A percentile compares a stretch with the other conserved stretches of the same genome.
These are phyloP conservation scores for Ianthella basta DNA, from an alignment of 37 sponge, comb jelly and placozoan species.

Conservation along the genomic window DNA sequence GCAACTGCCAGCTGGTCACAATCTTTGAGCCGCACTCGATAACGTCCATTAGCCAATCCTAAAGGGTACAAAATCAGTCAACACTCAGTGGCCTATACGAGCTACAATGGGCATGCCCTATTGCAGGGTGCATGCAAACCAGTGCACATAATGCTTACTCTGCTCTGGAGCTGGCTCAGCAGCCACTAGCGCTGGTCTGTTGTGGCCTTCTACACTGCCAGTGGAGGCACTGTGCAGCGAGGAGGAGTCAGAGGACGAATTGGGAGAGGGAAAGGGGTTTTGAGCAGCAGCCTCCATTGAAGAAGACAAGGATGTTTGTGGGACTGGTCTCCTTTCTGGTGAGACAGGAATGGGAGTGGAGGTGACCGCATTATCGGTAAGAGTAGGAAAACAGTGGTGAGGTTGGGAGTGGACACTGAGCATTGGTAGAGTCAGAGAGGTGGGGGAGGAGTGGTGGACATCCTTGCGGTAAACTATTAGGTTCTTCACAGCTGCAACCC, in stretches of 20 bases:
- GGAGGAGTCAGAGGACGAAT: slow-evolving; percentile 58
- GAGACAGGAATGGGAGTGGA: slow-evolving; percentile 17
- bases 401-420: slow-evolving; percentile 12
- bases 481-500: slow-evolving; percentile 45
- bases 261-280: slow-evolving; percentile 55
- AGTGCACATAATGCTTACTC: not conserved
- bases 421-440: not conserved
- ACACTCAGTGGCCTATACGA: no score
- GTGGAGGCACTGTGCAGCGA: slow-evolving; percentile 66
- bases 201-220: slow-evolving; percentile 51
- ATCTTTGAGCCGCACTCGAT: slow-evolving; percentile 72
- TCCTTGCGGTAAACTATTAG: slow-evolving; percentile 68
- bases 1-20: slow-evolving; percentile 46
- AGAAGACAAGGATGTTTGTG: not conserved
- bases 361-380: not conserved
- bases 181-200: not conserved
- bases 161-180: not conserved
- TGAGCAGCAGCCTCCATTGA: not conserved
- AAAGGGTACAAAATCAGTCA: no score
- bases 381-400: slow-evolving; percentile 33
- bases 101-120: no score
- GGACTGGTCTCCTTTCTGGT: not conserved
- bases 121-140: not conserved
- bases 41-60: not conserved
- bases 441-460: not conserved